Percentiles rank a stretch among this genome's conserved stretches.
These are phyloP conservation scores for Aphis gossypii DNA, from an alignment of 1,140 invertebrate genomes.

Conservation along the genomic window DNA sequence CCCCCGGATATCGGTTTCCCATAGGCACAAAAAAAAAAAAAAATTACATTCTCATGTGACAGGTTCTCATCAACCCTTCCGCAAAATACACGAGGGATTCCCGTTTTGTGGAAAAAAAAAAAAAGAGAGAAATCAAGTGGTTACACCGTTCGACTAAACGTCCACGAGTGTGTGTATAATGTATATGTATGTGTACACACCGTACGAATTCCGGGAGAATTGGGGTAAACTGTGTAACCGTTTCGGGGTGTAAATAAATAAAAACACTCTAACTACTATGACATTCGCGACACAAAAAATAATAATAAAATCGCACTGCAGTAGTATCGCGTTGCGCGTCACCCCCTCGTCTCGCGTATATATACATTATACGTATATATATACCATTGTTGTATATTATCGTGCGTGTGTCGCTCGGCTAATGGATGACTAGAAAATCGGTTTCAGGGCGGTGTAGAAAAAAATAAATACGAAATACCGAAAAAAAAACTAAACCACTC, in stretches of 20 bases:
- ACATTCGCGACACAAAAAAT: neutral
- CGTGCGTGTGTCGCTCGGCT: constrained; percentile 7
- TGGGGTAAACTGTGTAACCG: constrained; percentile 21
- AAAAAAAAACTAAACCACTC: neutral
- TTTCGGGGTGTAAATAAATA: constrained; percentile 55
- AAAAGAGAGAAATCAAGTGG: constrained; percentile 58
- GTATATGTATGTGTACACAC: neutral
- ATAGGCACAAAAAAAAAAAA: constrained; percentile 33
- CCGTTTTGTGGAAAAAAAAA: constrained; percentile 47
- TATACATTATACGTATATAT: neutral
- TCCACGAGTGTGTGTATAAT: neutral
- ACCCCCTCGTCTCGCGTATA: neutral
- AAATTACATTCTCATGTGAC: constrained; percentile 42
- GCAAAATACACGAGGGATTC: constrained; percentile 43
- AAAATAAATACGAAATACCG: neutral
- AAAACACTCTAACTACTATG: constrained; percentile 48
- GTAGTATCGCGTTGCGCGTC: constrained; percentile 37
- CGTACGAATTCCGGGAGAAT: neutral
- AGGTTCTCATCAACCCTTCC: constrained; percentile 54
- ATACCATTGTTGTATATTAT: neutral
- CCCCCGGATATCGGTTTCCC: constrained; percentile 44
- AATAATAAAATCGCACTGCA: constrained; percentile 29
- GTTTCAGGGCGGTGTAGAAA: neutral
- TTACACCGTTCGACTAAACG: neutral
- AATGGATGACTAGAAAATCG: constrained; percentile 39